Evolutionary conservation across 1,140 invertebrate species (phyloP).

Genomic region (Magallana angulata): DNA sequence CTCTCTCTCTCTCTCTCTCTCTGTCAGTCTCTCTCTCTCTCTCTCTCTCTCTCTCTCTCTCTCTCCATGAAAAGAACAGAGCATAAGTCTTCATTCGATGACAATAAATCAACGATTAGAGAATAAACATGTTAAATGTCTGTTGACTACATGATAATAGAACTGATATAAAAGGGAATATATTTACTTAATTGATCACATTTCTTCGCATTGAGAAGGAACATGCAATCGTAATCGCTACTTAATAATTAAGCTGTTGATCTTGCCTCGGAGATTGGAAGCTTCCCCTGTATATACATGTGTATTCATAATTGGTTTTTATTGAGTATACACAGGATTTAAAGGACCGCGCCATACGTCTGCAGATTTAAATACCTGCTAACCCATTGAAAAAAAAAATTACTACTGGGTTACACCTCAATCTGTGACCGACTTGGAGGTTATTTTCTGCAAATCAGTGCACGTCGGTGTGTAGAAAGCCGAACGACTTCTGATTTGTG

Average conservation of each 20-base stretch:
- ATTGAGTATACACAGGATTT: constrained; percentile 29
- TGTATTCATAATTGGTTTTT: constrained; percentile 23
- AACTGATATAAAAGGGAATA: not conserved
- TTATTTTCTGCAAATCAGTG: constrained; percentile 3
- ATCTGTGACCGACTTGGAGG: constrained; percentile 17
- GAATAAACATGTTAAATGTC: not conserved
- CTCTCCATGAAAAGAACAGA: no score
- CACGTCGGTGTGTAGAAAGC: not conserved
- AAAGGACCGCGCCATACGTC: not conserved
- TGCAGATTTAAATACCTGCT: constrained; percentile 31
- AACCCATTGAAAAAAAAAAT: constrained; percentile 11
- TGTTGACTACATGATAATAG: not conserved
- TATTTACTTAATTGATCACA: constrained; percentile 4
- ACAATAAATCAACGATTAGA: no score
- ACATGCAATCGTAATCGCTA: not conserved
- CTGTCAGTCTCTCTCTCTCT: no score
- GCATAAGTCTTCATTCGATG: no score
- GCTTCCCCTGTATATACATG: not conserved
- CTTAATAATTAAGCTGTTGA: constrained; percentile 31
- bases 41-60: no score
- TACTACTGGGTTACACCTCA: not conserved
- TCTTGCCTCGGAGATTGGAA: not conserved
- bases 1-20: no score
- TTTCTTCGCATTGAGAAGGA: not conserved
- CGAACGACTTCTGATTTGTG: not conserved